phyloP scores from a whole-genome alignment of 2,113 vertebrate genomes.

The Salvelinus namaycush region DNA sequence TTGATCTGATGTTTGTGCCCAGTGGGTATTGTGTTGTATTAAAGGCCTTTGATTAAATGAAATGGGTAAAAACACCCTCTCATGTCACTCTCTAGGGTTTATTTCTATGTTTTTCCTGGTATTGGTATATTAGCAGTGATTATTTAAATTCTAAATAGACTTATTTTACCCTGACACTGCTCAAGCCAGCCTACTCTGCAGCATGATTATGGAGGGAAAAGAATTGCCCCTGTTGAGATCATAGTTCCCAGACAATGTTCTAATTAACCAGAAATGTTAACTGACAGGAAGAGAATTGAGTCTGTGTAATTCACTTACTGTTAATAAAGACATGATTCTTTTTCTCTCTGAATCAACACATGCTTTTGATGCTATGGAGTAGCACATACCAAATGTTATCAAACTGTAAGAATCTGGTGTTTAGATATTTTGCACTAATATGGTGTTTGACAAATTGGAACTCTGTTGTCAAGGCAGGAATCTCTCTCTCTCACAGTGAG shows the following conservation, averaged over 20 bases:
- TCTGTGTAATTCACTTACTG: neutral
- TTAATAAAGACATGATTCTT: neutral
- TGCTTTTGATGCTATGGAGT: neutral
- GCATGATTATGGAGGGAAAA: neutral
- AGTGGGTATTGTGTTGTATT: neutral
- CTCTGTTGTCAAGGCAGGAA: no score
- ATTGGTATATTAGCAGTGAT: neutral
- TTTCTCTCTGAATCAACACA: neutral
- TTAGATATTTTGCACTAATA: neutral
- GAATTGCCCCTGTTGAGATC: neutral
- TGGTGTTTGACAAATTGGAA: neutral
- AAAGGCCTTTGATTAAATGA: neutral
- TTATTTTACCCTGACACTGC: neutral
- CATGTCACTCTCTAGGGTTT: neutral
- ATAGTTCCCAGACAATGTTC: neutral
- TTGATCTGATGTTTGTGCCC: no score
- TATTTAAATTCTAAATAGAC: neutral
- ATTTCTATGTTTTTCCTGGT: neutral
- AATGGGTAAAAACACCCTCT: neutral
- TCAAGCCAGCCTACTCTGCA: neutral
- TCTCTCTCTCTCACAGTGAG: slow-evolving; percentile 13
- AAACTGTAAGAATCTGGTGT: neutral
- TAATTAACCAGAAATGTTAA: neutral
- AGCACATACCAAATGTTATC: neutral
- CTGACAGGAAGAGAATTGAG: neutral